A percentile compares a stretch with the other conserved stretches of the same genome.
These are phyloP conservation scores for Phyllopteryx taeniolatus DNA, from an alignment of 2,113 vertebrate genomes.

Conservation along the genomic window DNA sequence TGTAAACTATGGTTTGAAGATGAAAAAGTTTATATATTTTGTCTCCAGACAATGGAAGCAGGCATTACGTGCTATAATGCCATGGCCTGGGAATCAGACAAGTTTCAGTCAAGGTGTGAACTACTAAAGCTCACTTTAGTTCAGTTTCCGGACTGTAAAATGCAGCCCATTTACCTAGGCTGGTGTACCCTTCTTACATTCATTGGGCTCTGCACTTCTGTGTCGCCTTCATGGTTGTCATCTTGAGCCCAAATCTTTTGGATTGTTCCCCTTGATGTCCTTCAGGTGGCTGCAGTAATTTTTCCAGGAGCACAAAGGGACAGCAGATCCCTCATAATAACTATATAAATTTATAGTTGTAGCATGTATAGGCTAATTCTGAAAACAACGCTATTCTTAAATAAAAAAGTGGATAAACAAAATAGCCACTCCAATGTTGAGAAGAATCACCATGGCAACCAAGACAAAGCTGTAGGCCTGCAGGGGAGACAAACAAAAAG, in stretches of 20 bases:
- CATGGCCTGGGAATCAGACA: conserved; percentile 34
- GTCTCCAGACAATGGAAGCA: conserved; percentile 51
- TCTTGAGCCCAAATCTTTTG: conserved; percentile 17
- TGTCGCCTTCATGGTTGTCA: neutral
- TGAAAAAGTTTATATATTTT: conserved; percentile 60
- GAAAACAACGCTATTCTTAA: conserved; percentile 76
- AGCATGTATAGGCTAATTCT: conserved; percentile 62
- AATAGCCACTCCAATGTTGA: conserved; percentile 98
- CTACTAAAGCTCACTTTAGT: conserved; percentile 23
- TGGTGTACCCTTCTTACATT: conserved; percentile 8
- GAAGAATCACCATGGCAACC: conserved; percentile 99
- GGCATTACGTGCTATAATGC: conserved; percentile 36
- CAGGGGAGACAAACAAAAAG: conserved; percentile 55
- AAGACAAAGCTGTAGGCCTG: conserved; percentile 96
- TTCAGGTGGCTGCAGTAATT: conserved; percentile 13
- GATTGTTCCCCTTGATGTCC: conserved; percentile 14
- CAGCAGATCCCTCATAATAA: conserved; percentile 47
- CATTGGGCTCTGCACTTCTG: conserved; percentile 26
- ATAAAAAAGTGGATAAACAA: conserved; percentile 99
- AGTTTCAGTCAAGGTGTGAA: conserved; percentile 20
- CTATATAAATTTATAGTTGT: conserved; percentile 53
- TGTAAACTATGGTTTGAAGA: conserved; percentile 65
- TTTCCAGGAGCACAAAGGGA: conserved; percentile 14
- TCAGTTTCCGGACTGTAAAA: conserved; percentile 33
- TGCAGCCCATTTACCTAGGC: conserved; percentile 23